Percentiles rank a stretch among this genome's conserved stretches.
Evolutionary conservation across 1,140 invertebrate species (phyloP).

Genomic region (Pteromalus puparum): DNA sequence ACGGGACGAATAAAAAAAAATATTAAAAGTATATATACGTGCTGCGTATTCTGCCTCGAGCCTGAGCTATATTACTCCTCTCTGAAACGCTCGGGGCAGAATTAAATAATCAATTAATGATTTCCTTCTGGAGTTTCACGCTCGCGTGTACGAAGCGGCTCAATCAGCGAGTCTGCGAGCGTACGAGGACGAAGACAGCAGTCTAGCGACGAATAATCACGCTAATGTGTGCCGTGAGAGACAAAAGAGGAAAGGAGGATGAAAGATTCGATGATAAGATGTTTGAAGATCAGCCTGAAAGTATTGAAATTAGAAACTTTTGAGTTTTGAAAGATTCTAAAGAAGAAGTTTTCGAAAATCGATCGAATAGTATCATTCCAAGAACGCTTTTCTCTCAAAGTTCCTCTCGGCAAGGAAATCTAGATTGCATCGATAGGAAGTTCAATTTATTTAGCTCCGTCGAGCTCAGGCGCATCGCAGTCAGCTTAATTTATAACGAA

Average conservation of each 20-base stretch:
- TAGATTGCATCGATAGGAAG: background rate
- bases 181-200: background rate
- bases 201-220: too few relatives aligned
- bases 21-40: background rate
- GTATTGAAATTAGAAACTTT: background rate
- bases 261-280: background rate
- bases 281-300: background rate
- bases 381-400: too few relatives aligned
- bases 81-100: background rate
- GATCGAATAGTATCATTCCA: too few relatives aligned
- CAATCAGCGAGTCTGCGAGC: background rate
- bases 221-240: background rate
- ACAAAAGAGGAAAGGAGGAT: background rate
- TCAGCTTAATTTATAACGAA: background rate
- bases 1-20: background rate
- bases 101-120: constrained; percentile 48
- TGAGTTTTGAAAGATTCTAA: background rate
- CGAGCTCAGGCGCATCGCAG: background rate
- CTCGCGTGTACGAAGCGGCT: background rate
- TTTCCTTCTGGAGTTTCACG: constrained; percentile 23
- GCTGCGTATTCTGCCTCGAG: too few relatives aligned
- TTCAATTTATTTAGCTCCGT: background rate
- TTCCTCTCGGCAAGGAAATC: background rate
- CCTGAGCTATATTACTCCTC: background rate
- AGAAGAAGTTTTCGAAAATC: too few relatives aligned